These are phyloP conservation scores for Coelinius sp. DNA, from an alignment of 2,888 invertebrate genomes.

Conservation along the genomic window DNA sequence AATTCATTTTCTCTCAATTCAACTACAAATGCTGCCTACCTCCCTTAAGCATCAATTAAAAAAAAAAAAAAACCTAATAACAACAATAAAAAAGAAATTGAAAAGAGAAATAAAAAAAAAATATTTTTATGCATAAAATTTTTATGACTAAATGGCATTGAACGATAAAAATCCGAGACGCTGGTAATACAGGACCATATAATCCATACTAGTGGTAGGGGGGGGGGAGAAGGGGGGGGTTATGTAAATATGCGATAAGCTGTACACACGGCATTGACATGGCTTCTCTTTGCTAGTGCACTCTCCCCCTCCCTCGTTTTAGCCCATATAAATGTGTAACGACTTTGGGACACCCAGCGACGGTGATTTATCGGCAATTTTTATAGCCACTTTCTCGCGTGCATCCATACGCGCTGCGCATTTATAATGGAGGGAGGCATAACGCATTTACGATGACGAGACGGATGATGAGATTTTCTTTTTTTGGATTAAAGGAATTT, in stretches of 20 bases:
- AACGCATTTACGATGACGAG: conserved; percentile 26
- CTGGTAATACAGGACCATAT: conserved; percentile 31
- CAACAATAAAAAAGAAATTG: not conserved
- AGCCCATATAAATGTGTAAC: conserved; percentile 26
- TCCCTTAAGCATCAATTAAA: no score
- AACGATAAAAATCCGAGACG: conserved; percentile 39
- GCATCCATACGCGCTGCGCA: conserved; percentile 20
- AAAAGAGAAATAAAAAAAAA: conserved; percentile 3
- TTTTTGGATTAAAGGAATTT: not conserved
- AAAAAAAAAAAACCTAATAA: not conserved
- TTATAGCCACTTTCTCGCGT: conserved; percentile 31
- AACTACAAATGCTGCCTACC: not conserved
- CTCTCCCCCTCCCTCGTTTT: not conserved
- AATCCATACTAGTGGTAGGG: conserved; percentile 29
- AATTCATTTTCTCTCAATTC: not conserved
- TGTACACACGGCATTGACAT: conserved; percentile 26
- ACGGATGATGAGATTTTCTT: conserved; percentile 18
- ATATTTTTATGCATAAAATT: conserved; percentile 28
- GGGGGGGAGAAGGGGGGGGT: not conserved
- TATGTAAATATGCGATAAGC: conserved; percentile 43
- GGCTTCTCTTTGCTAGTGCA: conserved; percentile 2
- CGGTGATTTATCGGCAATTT: conserved; percentile 38
- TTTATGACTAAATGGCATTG: conserved; percentile 36
- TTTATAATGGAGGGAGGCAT: conserved; percentile 4
- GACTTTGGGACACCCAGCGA: conserved; percentile 15